phyloP scores from a whole-genome alignment of 2,888 invertebrate species.

The Heteromurus nitidus region DNA sequence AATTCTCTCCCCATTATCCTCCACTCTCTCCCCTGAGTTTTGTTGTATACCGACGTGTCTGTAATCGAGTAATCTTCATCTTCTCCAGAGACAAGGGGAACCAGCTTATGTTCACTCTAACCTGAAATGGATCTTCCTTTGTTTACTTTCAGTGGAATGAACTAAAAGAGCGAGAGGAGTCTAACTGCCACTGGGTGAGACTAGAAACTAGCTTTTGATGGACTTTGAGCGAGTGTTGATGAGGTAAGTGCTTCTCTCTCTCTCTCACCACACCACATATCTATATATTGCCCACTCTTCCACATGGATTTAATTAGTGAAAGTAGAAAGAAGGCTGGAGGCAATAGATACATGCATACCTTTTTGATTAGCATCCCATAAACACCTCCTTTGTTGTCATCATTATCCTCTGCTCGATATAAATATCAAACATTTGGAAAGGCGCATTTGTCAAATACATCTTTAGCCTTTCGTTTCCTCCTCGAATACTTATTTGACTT shows the following conservation, averaged over 20 bases:
- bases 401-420: too few relatives aligned
- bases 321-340: too few relatives aligned
- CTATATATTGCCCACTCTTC: slow-evolving; percentile 6
- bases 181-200: background rate
- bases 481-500: slow-evolving; percentile 5
- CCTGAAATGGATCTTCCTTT: background rate
- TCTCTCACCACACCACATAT: background rate
- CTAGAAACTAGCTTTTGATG: background rate
- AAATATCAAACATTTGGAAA: too few relatives aligned
- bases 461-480: background rate
- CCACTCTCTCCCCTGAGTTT: background rate
- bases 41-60: background rate
- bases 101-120: background rate
- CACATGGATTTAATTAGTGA: slow-evolving; percentile 48
- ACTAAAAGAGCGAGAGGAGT: background rate
- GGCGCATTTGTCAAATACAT: too few relatives aligned
- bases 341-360: too few relatives aligned
- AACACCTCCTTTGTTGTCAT: background rate
- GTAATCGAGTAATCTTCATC: slow-evolving; percentile 23
- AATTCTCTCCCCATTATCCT: too few relatives aligned
- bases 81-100: background rate
- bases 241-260: slow-evolving; percentile 1
- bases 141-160: slow-evolving; percentile 19
- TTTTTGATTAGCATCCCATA: slow-evolving; percentile 19
- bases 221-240: background rate